These are phyloP conservation scores for Austrolebias charrua DNA, from an alignment of 2,797 vertebrate species.

Conservation along the genomic window DNA sequence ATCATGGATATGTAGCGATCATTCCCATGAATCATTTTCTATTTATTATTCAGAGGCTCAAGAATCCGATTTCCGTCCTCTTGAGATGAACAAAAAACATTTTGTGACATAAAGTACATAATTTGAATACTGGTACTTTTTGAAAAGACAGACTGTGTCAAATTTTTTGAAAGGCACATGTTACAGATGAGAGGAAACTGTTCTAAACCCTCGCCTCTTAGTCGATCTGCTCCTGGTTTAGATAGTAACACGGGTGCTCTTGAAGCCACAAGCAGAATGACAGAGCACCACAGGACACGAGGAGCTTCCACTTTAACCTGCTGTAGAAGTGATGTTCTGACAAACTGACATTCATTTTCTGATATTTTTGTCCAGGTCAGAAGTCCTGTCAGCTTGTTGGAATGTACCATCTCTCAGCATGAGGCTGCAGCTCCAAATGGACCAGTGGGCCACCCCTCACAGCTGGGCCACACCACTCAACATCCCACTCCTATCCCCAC, in stretches of 20 bases:
- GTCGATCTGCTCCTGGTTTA: constrained; percentile 10
- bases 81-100: constrained; percentile 69
- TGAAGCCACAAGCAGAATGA: constrained; percentile 35
- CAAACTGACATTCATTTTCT: constrained; percentile 61
- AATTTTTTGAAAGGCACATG: constrained; percentile 17
- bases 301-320: constrained; percentile 51
- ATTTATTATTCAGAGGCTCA: constrained; percentile 72
- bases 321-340: constrained; percentile 50
- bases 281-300: constrained; percentile 43
- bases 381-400: constrained; percentile 41
- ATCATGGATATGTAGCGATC: constrained; percentile 74
- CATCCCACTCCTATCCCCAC: constrained; percentile 47
- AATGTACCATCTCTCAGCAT: constrained; percentile 64
- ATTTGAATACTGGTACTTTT: constrained; percentile 52
- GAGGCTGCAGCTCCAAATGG: constrained; percentile 71
- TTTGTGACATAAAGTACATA: constrained; percentile 50
- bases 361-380: constrained; percentile 50
- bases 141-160: constrained; percentile 24
- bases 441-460: constrained; percentile 71
- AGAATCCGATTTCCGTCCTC: constrained; percentile 72
- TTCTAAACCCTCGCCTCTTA: constrained; percentile 17
- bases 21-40: constrained; percentile 78
- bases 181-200: constrained; percentile 15
- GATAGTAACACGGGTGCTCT: constrained; percentile 16
- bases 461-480: constrained; percentile 78